phyloP scores from a whole-genome alignment of 2,888 invertebrate species.

The Aporophyla lueneburgensis region DNA sequence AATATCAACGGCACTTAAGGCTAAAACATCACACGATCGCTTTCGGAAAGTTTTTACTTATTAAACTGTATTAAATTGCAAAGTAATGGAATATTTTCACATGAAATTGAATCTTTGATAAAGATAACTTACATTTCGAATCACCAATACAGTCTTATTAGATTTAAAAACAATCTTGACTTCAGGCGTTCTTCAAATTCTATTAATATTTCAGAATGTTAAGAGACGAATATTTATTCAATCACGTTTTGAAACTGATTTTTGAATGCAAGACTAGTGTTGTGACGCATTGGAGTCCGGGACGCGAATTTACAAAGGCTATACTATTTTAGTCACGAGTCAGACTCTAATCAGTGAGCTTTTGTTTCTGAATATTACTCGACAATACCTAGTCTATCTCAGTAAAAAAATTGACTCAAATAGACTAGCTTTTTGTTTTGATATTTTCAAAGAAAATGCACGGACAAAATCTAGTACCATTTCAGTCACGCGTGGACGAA shows the following conservation, averaged over 20 bases:
- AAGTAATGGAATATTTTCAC: slow-evolving; percentile 49
- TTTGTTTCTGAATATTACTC: too few relatives aligned
- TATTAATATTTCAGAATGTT: slow-evolving; percentile 40
- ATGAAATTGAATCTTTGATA: slow-evolving; percentile 36
- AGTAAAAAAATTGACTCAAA: too few relatives aligned
- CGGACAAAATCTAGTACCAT: too few relatives aligned
- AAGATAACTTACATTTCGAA: slow-evolving; percentile 41
- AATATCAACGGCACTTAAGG: slow-evolving; percentile 16
- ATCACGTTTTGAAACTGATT: slow-evolving; percentile 57
- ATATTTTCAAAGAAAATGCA: too few relatives aligned
- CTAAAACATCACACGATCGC: slow-evolving; percentile 14
- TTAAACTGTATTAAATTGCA: slow-evolving; percentile 38
- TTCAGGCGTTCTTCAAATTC: slow-evolving; percentile 35
- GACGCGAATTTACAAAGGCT: too few relatives aligned
- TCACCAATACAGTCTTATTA: slow-evolving; percentile 6
- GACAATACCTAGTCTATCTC: too few relatives aligned
- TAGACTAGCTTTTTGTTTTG: too few relatives aligned
- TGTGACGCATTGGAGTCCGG: slow-evolving; percentile 70
- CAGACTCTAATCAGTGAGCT: too few relatives aligned
- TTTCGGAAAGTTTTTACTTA: slow-evolving; percentile 16
- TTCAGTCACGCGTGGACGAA: too few relatives aligned
- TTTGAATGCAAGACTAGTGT: slow-evolving; percentile 68
- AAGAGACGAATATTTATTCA: slow-evolving; percentile 58
- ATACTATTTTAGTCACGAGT: too few relatives aligned
- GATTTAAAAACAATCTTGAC: slow-evolving; percentile 24